Base-by-base conservation (phyloP, 1,140 invertebrate species). In the Octopus bimaculoides region DNA sequence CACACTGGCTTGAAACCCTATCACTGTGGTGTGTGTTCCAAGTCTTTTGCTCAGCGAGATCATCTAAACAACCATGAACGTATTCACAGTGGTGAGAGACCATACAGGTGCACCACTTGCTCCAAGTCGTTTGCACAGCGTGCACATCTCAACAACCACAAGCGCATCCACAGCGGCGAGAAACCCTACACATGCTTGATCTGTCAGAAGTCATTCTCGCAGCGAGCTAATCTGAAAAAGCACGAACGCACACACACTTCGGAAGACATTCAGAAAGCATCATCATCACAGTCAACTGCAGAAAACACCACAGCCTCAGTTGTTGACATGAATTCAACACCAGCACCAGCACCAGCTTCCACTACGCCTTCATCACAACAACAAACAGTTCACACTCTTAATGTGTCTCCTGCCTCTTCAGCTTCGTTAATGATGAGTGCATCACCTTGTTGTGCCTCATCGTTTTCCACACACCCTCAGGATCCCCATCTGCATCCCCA, bases 41-140 rank as follows among this genome's bases (percentile, higher is more conserved):
- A 99, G 61, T n/a, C 54, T 0, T 98, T 98, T 88, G 97, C 97
- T 0, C 92, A 97, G 7, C 97, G 95, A 14, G 97, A 97, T 0
- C 98, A 98, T 89, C 89, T 98, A 71, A 98, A 96, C 0, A 92
- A 96, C 8, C 97, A 98, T 89, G 90, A 98, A 75, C 92, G 97
- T 7, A 98, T 97, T 0, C 87, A 88, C 79, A 98, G 85, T 90
- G 97, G 97, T 7, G 97, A 98, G 97, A 86, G 91, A 97, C 54
- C 96, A 97, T 75, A 75, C 74, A 75, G 17, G 17, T 75, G 74
- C 17, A 17, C 26, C 12, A 75, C 74, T 7, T 75, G 74, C 52
- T 52, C 26, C 6, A 91, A 97, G 96, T 0, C 96, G 97, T 88
- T 92, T 97, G 14, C 91, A 97, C 12, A 53, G 26, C 5, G 52